Conservation (phyloP, 1,140 invertebrate genomes). For the Lordiphosa mommai region DNA sequence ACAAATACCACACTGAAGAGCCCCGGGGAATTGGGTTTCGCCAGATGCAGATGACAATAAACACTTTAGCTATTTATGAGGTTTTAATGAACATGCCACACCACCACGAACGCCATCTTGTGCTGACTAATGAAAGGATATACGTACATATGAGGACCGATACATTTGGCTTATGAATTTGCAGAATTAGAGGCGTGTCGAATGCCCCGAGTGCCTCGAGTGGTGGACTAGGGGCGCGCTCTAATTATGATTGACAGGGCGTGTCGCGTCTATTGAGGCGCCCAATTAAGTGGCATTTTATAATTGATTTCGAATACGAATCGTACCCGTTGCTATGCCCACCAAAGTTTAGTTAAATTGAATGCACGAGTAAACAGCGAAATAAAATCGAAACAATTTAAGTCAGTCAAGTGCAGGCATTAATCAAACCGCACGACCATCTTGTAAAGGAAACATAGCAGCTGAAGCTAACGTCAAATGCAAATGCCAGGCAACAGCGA, state of each 20-base stretch:
- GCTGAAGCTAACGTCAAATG: constrained; percentile 10
- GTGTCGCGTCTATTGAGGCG: constrained; percentile 70
- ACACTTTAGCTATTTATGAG: constrained; percentile 76
- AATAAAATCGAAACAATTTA: constrained; percentile 26
- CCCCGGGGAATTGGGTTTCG: constrained; percentile 43
- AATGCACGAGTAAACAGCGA: constrained; percentile 19
- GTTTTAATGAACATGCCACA: constrained; percentile 64
- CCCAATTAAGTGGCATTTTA: constrained; percentile 67
- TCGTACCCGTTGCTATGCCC: constrained; percentile 30
- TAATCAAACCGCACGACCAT: constrained; percentile 59
- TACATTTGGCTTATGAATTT: constrained; percentile 73
- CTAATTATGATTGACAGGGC: constrained; percentile 75
- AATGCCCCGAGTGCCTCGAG: constrained; percentile 31
- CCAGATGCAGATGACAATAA: constrained; percentile 67
- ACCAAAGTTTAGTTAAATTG: constrained; percentile 32
- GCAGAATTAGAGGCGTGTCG: constrained; percentile 70
- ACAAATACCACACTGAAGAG: constrained; percentile 52
- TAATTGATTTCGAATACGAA: constrained; percentile 70
- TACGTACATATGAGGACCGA: constrained; percentile 11
- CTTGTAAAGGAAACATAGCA: constrained; percentile 12
- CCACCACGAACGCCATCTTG: constrained; percentile 43
- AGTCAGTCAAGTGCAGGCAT: constrained; percentile 69
- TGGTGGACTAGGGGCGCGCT: constrained; percentile 44
- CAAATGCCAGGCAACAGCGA: constrained; percentile 40
- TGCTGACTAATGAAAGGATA: constrained; percentile 65